Evolutionary conservation across 2,888 invertebrate species (phyloP), one percentile per base, ranked within the genome.

Genomic region (Philhelius pedissequus): DNA sequence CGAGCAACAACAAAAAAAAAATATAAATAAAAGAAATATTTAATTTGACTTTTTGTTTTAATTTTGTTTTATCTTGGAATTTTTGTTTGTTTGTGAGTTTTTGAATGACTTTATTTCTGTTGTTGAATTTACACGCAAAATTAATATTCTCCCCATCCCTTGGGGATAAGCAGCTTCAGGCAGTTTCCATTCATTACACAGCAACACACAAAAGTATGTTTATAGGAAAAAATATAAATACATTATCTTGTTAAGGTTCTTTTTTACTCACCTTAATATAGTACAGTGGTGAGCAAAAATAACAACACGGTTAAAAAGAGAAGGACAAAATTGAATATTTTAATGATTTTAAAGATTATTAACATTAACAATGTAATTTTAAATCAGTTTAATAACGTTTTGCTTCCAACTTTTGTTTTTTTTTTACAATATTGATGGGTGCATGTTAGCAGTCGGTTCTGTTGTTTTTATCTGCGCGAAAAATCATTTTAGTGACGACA

Each of bases 111-210:
- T 79, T 74, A 70, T 74, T 74, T 69, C 69, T 83, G 78, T 78
- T 68, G 82, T 74, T 83, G 78, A 79, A 54, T 62, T 75, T 83
- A 83, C 78, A 74, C 69, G 69, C 56, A 78, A 62, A 78, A 74
- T 64, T 56, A 54, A 66, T 69, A 60, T 45, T 54, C 22, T 27
- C 27, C 60, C 13, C 18, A 18, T 13, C 8, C 18, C 20, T 70
- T 20, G 38, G 40, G 40, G 52, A 6, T 38, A 45, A 32, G n/a
- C 56, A 18, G 15, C 38, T 60, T 40, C 9, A 15, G 35, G 58
- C 20, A 18, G 11, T 54, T 9, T 30, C 18, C 5, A 30, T 48
- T 25, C n/a, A 20, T 5, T 27, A 11, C 25, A 52, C 43, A 43
- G 4, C 15, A n/a, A 13, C 30, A 58, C 3, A 35, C 45, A 35